Evolutionary conservation across 2,888 invertebrate species (phyloP).

Genomic region (Acronicta aceris): DNA sequence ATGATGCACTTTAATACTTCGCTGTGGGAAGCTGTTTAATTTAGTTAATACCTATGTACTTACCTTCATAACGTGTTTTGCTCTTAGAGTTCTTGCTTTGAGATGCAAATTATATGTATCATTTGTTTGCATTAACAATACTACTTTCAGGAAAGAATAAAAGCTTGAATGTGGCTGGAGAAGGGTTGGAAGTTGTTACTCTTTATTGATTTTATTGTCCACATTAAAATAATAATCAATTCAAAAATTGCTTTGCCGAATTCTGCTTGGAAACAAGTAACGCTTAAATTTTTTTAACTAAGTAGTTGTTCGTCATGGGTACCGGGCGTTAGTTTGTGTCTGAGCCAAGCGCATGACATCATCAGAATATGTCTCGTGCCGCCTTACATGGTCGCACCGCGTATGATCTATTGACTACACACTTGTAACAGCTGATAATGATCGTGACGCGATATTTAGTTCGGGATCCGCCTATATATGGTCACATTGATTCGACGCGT

Average conservation of each 20-base stretch:
- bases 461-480: conserved; percentile 71
- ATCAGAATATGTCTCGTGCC: conserved; percentile 78
- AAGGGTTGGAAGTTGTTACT: conserved; percentile 17
- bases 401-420: conserved; percentile 82
- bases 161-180: conserved; percentile 1
- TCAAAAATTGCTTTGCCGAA: conserved; percentile 15
- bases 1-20: conserved; percentile 31
- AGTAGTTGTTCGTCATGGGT: conserved; percentile 61
- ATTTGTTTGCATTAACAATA: conserved; percentile 30
- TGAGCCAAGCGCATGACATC: conserved; percentile 80
- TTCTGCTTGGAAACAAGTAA: conserved; percentile 33
- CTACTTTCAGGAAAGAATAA: conserved; percentile 14
- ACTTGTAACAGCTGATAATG: conserved; percentile 79
- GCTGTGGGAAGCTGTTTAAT: conserved; percentile 44
- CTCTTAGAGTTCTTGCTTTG: conserved; percentile 31
- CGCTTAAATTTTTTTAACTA: conserved; percentile 35
- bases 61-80: conserved; percentile 16
- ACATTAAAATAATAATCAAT: neutral
- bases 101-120: conserved; percentile 46
- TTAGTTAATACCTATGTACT: conserved; percentile 31
- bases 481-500: conserved; percentile 63
- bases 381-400: conserved; percentile 84
- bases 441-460: conserved; percentile 73
- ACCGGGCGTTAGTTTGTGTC: conserved; percentile 62
- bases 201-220: conserved; percentile 8